Evolutionary conservation across 2,888 invertebrate genomes (phyloP), one percentile per base, ranked within the genome.

Genomic region (Morinoia aosen): DNA sequence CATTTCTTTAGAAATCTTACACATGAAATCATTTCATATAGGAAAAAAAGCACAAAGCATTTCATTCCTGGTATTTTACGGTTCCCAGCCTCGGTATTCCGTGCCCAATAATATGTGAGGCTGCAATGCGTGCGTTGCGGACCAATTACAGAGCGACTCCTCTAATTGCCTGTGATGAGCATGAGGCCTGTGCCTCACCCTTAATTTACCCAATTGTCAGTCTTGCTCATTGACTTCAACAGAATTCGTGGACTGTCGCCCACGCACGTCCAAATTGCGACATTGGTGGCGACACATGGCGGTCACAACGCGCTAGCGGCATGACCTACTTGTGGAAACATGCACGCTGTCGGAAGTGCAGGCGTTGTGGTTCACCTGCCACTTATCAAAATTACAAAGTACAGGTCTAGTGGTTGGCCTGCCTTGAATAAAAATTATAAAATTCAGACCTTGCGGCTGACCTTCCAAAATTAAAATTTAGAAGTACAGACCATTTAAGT

Each of bases 181-280:
- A 19, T 33, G 25, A 76, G 76, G 33, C 76, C 33, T 33, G 25
- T 33, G 76, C 33, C 76, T 76, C 76, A 7, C 76, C 33, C 76
- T 76, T 76, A 76, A 76, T 76, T 76, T 76, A 33, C 76, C 76
- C 76, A 76, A 76, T 76, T 76, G 76, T 76, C 76, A 76, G 76
- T 76, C 76, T 10, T 76, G 76, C 76, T 76, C 76, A 16, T 76
- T 76, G 76, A 76, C 76, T 76, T 76, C 76, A 76, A 76, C 25
- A 25, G 76, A 76, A 76, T 76, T 76, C 76, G 33, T 3, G 76
- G 76, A 19, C 76, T 33, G 76, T 76, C 76, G 76, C 76, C 76
- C 76, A 33, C 76, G 76, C 76, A 76, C 76, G 76, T 76, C 76
- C 76, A 8, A 76, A 76, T 76, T 33, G 10, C 10, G 76, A 19